These are phyloP conservation scores for Charadrius vociferus DNA, from an alignment of 2,113 vertebrate genomes.

Conservation along the genomic window DNA sequence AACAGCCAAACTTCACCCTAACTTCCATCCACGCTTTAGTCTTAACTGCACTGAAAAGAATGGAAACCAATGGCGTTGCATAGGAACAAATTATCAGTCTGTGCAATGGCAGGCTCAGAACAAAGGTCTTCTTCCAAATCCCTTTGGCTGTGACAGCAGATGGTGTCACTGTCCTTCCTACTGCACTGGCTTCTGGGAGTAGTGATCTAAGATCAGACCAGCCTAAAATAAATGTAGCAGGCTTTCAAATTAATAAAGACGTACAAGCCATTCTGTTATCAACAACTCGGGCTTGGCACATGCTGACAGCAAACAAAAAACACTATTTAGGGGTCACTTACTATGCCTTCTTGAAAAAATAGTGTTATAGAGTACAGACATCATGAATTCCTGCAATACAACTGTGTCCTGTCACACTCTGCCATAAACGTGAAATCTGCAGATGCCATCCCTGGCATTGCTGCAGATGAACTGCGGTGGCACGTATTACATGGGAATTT, in stretches of 20 bases:
- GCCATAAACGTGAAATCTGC: neutral
- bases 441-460: neutral
- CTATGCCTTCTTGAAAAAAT: neutral
- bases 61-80: neutral
- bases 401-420: neutral
- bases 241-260: neutral
- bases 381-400: neutral
- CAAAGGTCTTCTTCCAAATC: neutral
- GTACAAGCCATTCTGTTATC: neutral
- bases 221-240: neutral
- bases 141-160: neutral
- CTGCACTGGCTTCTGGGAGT: neutral
- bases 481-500: rapidly evolving
- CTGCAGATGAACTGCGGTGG: neutral
- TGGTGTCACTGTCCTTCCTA: neutral
- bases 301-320: neutral
- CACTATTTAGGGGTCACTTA: neutral
- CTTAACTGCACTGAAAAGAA: neutral
- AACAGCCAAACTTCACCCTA: neutral
- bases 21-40: neutral
- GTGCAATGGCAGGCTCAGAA: neutral
- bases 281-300: neutral
- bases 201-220: neutral
- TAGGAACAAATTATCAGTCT: neutral
- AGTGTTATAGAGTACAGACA: neutral